These are phyloP conservation scores for Myopa testacea DNA, from an alignment of 2,888 invertebrate species.

Conservation along the genomic window DNA sequence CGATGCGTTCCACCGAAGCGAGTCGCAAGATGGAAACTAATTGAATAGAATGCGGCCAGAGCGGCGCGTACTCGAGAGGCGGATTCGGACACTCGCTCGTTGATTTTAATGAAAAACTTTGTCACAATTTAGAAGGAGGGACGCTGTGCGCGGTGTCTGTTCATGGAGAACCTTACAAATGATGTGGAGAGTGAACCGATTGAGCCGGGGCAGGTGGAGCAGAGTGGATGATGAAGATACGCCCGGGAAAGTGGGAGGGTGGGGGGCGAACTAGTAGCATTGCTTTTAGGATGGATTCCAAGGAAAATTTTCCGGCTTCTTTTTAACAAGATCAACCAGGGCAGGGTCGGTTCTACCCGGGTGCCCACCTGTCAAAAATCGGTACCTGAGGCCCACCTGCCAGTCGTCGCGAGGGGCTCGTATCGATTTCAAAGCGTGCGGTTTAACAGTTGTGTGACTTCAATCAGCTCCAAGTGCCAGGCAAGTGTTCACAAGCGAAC, in stretches of 20 bases:
- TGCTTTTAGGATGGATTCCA: not conserved
- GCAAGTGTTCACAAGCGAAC: too few species aligned
- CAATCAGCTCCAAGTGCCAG: not conserved
- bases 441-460: slow-evolving; percentile 37
- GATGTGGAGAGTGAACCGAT: too few species aligned
- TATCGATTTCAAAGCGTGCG: slow-evolving; percentile 17
- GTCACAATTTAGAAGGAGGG: not conserved
- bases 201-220: too few species aligned
- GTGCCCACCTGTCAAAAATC: not conserved
- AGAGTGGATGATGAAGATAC: not conserved
- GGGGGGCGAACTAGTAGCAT: not conserved
- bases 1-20: not conserved
- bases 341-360: not conserved
- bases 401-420: not conserved
- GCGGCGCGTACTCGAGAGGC: not conserved
- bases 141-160: too few species aligned
- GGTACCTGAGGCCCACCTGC: not conserved
- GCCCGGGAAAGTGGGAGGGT: too few species aligned
- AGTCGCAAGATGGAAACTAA: slow-evolving; percentile 16
- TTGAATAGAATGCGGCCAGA: slow-evolving; percentile 21
- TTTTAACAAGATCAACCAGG: not conserved
- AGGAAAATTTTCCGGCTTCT: not conserved
- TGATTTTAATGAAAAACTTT: not conserved
- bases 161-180: too few species aligned
- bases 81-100: not conserved